Base-by-base conservation (phyloP, 2,797 vertebrate genomes). In the Spondyliosoma cantharus region DNA sequence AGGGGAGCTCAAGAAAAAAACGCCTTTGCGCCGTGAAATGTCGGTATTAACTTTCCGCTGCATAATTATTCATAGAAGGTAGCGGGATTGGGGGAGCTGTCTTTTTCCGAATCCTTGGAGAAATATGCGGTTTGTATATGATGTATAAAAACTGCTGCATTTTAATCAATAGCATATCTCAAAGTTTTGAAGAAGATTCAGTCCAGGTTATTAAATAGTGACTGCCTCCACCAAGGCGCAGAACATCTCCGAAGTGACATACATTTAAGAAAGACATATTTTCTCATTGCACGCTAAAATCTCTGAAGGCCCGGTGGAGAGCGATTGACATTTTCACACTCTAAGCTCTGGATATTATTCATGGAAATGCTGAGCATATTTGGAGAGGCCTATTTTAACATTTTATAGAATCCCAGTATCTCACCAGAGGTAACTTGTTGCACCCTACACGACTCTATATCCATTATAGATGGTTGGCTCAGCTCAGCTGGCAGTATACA, bases 391-490 rank as follows among this genome's bases (percentile, higher is more conserved):
- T 69, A 75, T 86, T 91, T 92, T 86, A 91, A 91, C 88, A 90
- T 91, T 92, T 93, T 59, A 92, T 90, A 49, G 74, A 87, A 79
- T 89, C 87, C 86, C 83, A 84, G 85, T 70, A 72, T 84, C 84
- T 87, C 87, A 84, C 87, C 75, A 69, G 83, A 90, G 87, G 75
- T 87, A 81, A 91, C 88, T 80, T 82, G 83, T 89, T 89, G 72
- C 79, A 82, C 74, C 64, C 84, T 66, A 65, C 68, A 78, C 52
- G 42, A 77, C 71, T 90, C 70, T 20, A 70, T 84, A 93, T 93
- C 84, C 78, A 93, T 94, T 90, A 93, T 94, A 89, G 79, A 93
- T 93, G 87, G 53, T 43, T 60, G 45, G 61, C 72, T 78, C 83
- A 84, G 66, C 70, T 72, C 59, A 80, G 72, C 78, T 81, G 68